Evolutionary conservation across 2,797 vertebrate genomes (phyloP), one percentile per base, ranked within the genome.

Genomic region (Synaphobranchus kaupii): DNA sequence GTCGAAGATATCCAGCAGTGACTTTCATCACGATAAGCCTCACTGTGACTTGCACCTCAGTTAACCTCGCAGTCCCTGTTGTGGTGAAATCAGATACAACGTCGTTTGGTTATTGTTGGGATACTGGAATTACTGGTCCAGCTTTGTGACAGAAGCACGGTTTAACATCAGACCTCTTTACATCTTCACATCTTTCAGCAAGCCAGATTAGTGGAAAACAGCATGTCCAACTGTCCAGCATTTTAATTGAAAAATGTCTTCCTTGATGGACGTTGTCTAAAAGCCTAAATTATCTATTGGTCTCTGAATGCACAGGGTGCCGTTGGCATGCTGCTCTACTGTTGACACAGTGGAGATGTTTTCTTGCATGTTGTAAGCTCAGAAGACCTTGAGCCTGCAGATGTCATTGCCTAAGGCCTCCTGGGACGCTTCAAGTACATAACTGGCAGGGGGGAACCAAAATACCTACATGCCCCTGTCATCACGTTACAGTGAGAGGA

Each of bases 31-130:
- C 12, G 68, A 84, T 34, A 28, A 85, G 28, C 44, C 50, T 20
- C 44, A 25, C 71, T 54, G 8, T 71, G 8, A 73, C 68, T 83
- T 50, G 83, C 58, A 47, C 44, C 56, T 22, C 12, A 47, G 66
- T 31, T 25, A 84, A 66, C 52, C 22, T 58, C 52, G 47, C 47
- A 12, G 54, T 82, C 60, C 68, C 12, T 78, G 7, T 58, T 25
- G 52, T 63, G 15, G 25, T 84, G 86, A 87, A 58, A 73, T 50
- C 15, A 73, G 34, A 22, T 83, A 63, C 39, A 12, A 60, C 50
- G 28, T 71, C 66, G 9, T 28, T 71, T n/a, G n/a, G n/a, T 73
- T 31, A 34, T 8, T 73, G 31, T 34, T 63, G 60, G 60, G 25
- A 6, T 25, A n/a, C 60, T 63, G 60, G 22, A 63, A 63, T 15